Evolutionary conservation across 2,113 vertebrate species (phyloP).

Genomic region (Megaptera novaeangliae): DNA sequence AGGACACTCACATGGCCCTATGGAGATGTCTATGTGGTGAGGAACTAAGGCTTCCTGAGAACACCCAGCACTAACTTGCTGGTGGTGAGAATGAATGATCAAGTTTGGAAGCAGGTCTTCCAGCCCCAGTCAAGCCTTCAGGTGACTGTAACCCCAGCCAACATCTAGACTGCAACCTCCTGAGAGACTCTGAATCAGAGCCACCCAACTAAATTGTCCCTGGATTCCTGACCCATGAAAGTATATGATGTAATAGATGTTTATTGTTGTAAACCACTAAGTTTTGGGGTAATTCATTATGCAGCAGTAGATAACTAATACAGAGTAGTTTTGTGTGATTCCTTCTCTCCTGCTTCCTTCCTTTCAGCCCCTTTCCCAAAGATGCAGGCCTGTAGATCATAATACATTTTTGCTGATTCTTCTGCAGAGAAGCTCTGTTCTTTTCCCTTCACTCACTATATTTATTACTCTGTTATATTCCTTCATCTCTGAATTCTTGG

Average conservation of each 20-base stretch:
- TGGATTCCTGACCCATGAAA: background rate
- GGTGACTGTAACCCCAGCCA: background rate
- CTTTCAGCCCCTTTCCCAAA: background rate
- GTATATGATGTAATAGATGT: background rate
- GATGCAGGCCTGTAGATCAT: background rate
- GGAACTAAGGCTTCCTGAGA: background rate
- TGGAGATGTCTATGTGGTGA: background rate
- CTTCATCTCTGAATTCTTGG: background rate
- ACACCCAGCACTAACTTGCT: background rate
- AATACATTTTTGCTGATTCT: constrained; percentile 5
- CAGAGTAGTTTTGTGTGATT: background rate
- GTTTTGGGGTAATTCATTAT: background rate
- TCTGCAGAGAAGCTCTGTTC: background rate
- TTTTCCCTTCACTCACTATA: background rate
- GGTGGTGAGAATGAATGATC: background rate
- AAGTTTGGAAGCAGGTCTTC: background rate
- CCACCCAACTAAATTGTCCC: background rate
- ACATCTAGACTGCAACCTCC: background rate
- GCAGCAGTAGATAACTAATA: background rate
- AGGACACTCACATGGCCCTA: background rate
- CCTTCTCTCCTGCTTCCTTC: background rate
- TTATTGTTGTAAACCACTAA: background rate
- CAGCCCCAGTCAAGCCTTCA: background rate
- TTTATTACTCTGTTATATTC: background rate
- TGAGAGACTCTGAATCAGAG: background rate